Conservation (phyloP, 2,888 invertebrate genomes). For the Lasioglossum marginatum region DNA sequence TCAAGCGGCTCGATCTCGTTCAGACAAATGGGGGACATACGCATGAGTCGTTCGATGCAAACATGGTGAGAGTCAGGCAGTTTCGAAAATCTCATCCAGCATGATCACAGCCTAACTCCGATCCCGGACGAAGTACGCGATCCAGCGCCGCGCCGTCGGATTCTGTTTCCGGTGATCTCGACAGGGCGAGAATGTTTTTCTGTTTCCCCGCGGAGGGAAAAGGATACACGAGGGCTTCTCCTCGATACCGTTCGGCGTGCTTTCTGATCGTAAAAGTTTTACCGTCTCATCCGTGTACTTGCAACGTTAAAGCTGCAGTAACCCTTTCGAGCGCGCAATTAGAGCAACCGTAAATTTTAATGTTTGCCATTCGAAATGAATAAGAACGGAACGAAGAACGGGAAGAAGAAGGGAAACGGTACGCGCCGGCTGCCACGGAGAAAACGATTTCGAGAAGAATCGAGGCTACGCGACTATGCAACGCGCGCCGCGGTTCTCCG, state of each 20-base stretch:
- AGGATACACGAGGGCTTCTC: not conserved
- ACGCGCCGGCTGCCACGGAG: not conserved
- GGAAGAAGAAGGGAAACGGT: not conserved
- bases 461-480: not conserved
- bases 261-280: constrained; percentile 32
- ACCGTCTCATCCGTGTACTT: constrained; percentile 42
- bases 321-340: constrained; percentile 45
- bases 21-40: not conserved
- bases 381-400: constrained; percentile 5
- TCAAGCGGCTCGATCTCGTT: too few relatives aligned
- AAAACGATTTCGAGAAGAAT: not conserved
- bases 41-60: not conserved
- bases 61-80: not conserved
- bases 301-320: constrained; percentile 49
- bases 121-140: not conserved
- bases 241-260: constrained; percentile 21
- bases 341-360: constrained; percentile 40
- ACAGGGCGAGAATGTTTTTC: not conserved
- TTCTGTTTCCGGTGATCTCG: not conserved
- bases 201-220: not conserved
- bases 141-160: not conserved
- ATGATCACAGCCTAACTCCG: not conserved
- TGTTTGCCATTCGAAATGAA: constrained; percentile 37
- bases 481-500: not conserved
- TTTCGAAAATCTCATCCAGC: not conserved